Base-by-base conservation (phyloP, 2,888 invertebrate genomes). In the Dione juno region DNA sequence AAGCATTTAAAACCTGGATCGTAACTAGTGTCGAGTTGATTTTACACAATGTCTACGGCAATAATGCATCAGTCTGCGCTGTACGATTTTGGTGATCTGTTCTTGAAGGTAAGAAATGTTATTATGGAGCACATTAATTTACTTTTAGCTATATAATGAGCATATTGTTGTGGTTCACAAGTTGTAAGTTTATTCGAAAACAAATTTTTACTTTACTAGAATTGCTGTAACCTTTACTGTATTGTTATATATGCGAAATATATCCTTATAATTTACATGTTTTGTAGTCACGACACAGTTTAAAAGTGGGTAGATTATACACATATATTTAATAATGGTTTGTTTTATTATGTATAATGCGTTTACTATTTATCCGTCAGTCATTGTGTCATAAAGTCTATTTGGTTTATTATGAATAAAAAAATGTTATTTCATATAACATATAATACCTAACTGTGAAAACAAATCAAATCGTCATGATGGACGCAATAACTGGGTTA, bases 61-160 rank as follows among this genome's bases (percentile, higher is more conserved):
- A 95, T 96, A 90, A 96, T 96, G 96, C 95, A 95, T 91, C 95
- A 94, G 92, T 94, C 95, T 91, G 94, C 96, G 85, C 94, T 95
- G 94, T 96, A 95, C 93, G 96, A 96, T 84, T 95, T 96, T 93
- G 95, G 95, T 94, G 96, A 96, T 89, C 94, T 95, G 90, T 93
- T 95, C 83, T 94, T 95, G 88, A 96, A 96, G 95, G 96, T 96
- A 94, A 90, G 89, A 84, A 50, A 58, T 70, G 40, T 64, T 70
- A 59, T 61, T 68, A 67, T 71, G 19, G 16, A 14, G 14, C 37
- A 45, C 11, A 1, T 57, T 16, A 40, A 57, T 16, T 57, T 13
- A 40, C 16, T 11, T 16, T 5, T 1, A 57, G n/a, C 37, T 13
- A 13, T 16, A 40, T n/a, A 0, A 54, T 1, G 37, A 37, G 16